Evolutionary conservation across 2,888 invertebrate species (phyloP).

Genomic region (Agriopis aurantiaria): DNA sequence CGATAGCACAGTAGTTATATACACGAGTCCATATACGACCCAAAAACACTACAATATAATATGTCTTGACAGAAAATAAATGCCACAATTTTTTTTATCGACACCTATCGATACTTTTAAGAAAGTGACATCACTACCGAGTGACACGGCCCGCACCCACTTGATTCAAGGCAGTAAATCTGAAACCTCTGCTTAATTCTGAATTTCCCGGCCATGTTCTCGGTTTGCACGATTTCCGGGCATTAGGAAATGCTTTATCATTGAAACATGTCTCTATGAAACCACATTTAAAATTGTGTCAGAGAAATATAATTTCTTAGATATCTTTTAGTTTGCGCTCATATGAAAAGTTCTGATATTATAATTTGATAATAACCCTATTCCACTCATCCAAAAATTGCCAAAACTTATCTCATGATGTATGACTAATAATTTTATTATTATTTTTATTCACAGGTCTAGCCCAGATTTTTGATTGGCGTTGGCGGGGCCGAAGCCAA

Average conservation of each 20-base stretch:
- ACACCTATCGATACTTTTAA: background rate
- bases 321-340: background rate
- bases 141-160: conserved; percentile 23
- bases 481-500: too few relatives aligned
- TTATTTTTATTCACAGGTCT: too few relatives aligned
- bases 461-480: too few relatives aligned
- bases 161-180: conserved; percentile 37
- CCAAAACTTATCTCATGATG: too few relatives aligned
- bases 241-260: conserved; percentile 18
- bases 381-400: too few relatives aligned
- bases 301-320: background rate
- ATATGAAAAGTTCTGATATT: background rate
- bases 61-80: background rate
- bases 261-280: conserved; percentile 1
- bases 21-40: too few relatives aligned
- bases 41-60: background rate
- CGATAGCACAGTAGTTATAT: too few relatives aligned
- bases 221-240: conserved; percentile 2
- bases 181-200: conserved; percentile 34
- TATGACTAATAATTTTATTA: too few relatives aligned
- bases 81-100: conserved; percentile 1
- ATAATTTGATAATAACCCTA: background rate
- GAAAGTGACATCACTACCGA: conserved; percentile 14
- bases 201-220: conserved; percentile 28
- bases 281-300: background rate